Percentiles rank a stretch among this genome's conserved stretches.
These are phyloP conservation scores for Caenorhabditis sp. DNA, from an alignment of 2,888 invertebrate genomes.

Conservation along the genomic window DNA sequence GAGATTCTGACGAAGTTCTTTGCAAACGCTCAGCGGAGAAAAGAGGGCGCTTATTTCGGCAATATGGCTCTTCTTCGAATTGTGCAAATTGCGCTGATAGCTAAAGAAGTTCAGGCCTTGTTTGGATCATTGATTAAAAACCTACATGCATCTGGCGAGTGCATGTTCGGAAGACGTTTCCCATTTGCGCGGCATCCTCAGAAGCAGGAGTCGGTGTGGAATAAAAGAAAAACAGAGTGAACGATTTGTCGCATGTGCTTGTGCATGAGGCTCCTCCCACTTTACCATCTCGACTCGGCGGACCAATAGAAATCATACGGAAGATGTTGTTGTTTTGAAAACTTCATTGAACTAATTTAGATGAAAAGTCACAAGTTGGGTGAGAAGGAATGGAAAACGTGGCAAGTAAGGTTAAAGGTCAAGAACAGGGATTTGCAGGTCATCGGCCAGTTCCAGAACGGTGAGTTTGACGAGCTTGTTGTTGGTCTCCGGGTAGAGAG, in stretches of 20 bases:
- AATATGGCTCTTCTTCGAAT: not conserved
- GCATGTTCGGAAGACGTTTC: not conserved
- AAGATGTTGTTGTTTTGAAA: no score
- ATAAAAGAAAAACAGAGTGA: not conserved
- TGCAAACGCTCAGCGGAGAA: not conserved
- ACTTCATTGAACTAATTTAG: not conserved
- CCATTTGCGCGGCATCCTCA: not conserved
- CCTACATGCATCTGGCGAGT: not conserved
- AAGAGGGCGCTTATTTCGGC: not conserved
- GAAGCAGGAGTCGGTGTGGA: not conserved
- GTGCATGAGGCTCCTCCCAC: constrained; percentile 1
- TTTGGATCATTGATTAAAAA: not conserved
- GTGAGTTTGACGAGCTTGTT: constrained; percentile 18
- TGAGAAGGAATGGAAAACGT: no score
- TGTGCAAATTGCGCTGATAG: constrained; percentile 1
- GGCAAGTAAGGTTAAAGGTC: not conserved
- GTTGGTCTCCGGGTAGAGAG: constrained; percentile 27
- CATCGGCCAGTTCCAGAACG: not conserved
- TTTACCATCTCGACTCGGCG: not conserved
- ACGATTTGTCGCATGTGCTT: not conserved
- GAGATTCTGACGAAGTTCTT: not conserved
- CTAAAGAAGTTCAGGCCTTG: not conserved
- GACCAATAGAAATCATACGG: no score
- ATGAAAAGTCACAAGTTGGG: not conserved
- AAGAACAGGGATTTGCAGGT: constrained; percentile 9